Percentiles rank a stretch among this genome's conserved stretches.
Conservation (phyloP, 2,797 vertebrate species). For the Dicrostonyx torquatus region DNA sequence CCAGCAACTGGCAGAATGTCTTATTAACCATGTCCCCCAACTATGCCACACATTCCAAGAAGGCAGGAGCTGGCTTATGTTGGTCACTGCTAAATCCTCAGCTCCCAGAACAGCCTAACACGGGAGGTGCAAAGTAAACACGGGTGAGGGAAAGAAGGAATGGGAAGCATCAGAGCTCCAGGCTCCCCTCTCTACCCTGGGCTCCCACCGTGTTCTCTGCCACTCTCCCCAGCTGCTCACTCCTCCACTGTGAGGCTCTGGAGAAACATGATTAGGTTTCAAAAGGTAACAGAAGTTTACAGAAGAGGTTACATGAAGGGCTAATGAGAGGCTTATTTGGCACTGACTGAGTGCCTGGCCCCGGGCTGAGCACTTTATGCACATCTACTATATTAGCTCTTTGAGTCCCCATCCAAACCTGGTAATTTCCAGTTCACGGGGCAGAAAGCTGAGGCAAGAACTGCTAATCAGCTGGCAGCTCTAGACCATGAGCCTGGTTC, state of each 20-base stretch:
- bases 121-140: neutral
- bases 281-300: neutral
- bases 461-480: neutral
- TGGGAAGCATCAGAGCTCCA: neutral
- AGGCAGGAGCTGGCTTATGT: neutral
- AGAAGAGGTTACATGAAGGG: neutral
- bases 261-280: neutral
- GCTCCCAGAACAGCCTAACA: neutral
- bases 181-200: neutral
- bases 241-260: neutral
- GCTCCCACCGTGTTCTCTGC: neutral
- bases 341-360: neutral
- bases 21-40: neutral
- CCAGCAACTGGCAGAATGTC: neutral
- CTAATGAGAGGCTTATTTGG: constrained; percentile 40
- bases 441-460: neutral
- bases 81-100: neutral
- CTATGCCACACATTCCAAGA: neutral
- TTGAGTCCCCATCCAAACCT: neutral
- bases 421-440: neutral
- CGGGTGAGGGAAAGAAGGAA: neutral
- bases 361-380: neutral
- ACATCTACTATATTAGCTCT: neutral
- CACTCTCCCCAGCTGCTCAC: neutral
- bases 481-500: neutral